Evolutionary conservation across 2,113 vertebrate genomes (phyloP), one percentile per base, ranked within the genome.

Genomic region (Perca schrenkii): DNA sequence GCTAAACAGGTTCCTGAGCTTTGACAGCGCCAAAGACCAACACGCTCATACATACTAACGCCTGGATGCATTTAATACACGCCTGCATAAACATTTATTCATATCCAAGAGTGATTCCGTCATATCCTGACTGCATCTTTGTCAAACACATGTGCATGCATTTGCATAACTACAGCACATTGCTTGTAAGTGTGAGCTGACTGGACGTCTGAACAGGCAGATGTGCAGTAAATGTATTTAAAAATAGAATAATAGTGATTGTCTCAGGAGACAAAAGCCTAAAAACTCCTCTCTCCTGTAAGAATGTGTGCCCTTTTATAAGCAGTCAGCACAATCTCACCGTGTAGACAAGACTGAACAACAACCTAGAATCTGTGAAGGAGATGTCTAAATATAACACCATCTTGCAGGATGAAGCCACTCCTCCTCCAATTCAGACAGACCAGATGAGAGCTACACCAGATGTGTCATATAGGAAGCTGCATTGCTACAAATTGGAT

Each of bases 381-480:
- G 79, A 57, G 66, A 68, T 22, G 83, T 78, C 77, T 89, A 89
- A 90, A 90, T 86, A 87, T 85, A 89, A 85, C 69, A 54, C 13
- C 63, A 64, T 80, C 77, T 74, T 61, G 64, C 60, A 80, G 69
- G 86, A 82, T 62, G 58, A 86, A 84, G 64, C 53, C 77, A 25
- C 80, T 65, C 77, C 77, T 61, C 49, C 74, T 62, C 61, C 74
- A 74, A 75, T 74, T 85, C 81, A 69, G 64, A 74, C 78, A 73
- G 78, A 87, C 58, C 2, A 56, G 74, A 88, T 79, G 68, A 86
- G 82, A 80, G 74, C 82, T 66, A 83, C 58, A 90, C 85, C 88
- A 93, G 86, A 89, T 91, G 88, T 89, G 90, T 92, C 90, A 88
- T 76, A 92, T 74, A 82, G 86, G 84, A 92, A 87, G 88, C 80